Evolutionary conservation across 2,888 invertebrate genomes (phyloP).

Genomic region (Archips xylosteana): DNA sequence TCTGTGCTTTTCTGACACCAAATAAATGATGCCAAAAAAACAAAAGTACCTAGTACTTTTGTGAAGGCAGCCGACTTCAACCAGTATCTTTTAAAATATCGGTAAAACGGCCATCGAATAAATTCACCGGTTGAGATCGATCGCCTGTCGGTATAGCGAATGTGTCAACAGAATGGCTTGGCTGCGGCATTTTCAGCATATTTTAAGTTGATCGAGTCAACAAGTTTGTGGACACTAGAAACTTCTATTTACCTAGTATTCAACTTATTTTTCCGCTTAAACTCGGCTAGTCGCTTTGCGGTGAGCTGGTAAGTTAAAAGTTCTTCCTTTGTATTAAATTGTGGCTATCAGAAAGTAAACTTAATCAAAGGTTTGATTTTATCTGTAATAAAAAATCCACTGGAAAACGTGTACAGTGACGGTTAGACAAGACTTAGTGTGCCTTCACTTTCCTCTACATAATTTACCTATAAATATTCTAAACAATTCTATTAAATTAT

Average conservation of each 20-base stretch:
- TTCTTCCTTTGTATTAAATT: too few relatives aligned
- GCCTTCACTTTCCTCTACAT: too few relatives aligned
- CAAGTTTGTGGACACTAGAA: conserved; percentile 18
- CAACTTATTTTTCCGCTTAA: not conserved
- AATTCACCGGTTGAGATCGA: conserved; percentile 32
- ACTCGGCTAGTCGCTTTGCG: not conserved
- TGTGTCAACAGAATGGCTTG: conserved; percentile 32
- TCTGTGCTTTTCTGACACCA: too few relatives aligned
- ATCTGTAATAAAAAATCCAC: too few relatives aligned
- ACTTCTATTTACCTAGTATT: conserved; percentile 11
- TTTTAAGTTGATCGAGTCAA: conserved; percentile 36
- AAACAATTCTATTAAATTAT: too few relatives aligned
- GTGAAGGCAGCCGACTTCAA: conserved; percentile 1
- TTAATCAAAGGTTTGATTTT: too few relatives aligned
- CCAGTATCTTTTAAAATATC: conserved; percentile 31
- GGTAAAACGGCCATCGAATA: conserved; percentile 26
- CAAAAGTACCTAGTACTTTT: not conserved
- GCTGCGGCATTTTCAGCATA: conserved; percentile 22
- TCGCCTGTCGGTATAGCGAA: conserved; percentile 28
- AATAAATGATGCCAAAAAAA: too few relatives aligned
- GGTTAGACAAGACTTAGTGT: too few relatives aligned
- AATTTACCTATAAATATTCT: too few relatives aligned
- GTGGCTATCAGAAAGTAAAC: too few relatives aligned
- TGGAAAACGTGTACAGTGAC: too few relatives aligned
- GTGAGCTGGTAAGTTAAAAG: not conserved